Base-by-base conservation (phyloP, 2,113 vertebrate genomes). In the Cryptoleucopteryx plumbea region DNA sequence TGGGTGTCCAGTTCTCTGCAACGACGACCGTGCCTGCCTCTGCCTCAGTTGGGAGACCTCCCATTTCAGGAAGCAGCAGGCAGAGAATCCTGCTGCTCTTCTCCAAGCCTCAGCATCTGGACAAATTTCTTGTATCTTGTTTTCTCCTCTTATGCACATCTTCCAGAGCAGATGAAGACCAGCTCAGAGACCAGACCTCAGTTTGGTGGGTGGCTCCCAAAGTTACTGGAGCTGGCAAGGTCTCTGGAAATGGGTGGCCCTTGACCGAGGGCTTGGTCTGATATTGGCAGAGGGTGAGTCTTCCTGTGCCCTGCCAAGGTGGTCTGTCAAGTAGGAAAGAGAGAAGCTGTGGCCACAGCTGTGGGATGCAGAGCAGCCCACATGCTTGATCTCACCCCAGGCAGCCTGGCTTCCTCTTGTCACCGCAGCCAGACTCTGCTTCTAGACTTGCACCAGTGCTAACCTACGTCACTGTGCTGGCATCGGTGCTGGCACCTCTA, bases 391-490 rank as follows among this genome's bases (percentile, higher is more conserved):
- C 31, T 59, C 20, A 3, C 17, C 22, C 48, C 23, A 5, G 70
- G 52, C 47, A 45, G 42, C 45, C 45, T 27, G 0, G 2, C 26
- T 32, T 18, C 50, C 20, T 52, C 34, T 5, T 23, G 45, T 38
- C 6, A 2, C 66, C 5, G 1, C 55, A 70, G 13, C 17, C 67
- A 73, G 85, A 65, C 25, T 2, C 56, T 43, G 27, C 66, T 81
- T 40, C 42, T 53, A 59, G 63, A 3, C 50, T 11, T 22, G 82
- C 52, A 10, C 12, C 11, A 3, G 42, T 0, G 0, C 56, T 27
- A 4, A 6, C 34, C 63, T 36, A 7, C 3, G 0, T 5, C 53
- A 2, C 72, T 17, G n/a, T 13, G 1, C 59, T 48, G 70, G 50
- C 32, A 13, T 31, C 5, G 2, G n/a, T 8, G 10, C 80, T 34